These are phyloP conservation scores for Drosophila flavopinicola DNA, from an alignment of 2,888 invertebrate species.

Conservation along the genomic window DNA sequence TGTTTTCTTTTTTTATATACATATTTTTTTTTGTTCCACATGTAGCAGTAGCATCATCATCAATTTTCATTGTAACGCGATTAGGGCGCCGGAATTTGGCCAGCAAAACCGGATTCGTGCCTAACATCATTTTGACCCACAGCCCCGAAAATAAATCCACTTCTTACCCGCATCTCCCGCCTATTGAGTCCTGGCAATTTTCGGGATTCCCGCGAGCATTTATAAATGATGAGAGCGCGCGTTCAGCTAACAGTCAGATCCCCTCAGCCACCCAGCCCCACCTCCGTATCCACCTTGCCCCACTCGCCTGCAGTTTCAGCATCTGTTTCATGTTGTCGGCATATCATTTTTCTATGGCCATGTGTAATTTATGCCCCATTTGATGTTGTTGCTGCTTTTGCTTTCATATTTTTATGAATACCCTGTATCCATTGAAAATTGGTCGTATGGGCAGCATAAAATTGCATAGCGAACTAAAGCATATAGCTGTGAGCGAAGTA, in stretches of 20 bases:
- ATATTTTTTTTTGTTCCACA: conserved; percentile 7
- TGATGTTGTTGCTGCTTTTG: conserved; percentile 58
- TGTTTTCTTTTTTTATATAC: neutral
- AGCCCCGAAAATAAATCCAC: conserved; percentile 1
- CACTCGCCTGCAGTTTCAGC: conserved; percentile 26
- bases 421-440: neutral
- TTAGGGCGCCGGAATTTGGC: conserved; percentile 62
- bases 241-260: conserved; percentile 30
- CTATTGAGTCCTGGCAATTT: conserved; percentile 7
- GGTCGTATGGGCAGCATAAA: neutral
- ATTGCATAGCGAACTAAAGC: no score
- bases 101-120: conserved; percentile 62
- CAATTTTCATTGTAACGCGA: conserved; percentile 80
- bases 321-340: conserved; percentile 78
- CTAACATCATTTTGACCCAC: conserved; percentile 66
- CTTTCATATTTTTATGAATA: conserved; percentile 55
- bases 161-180: neutral
- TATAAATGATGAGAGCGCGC: conserved; percentile 75
- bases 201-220: conserved; percentile 59
- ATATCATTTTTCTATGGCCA: conserved; percentile 79
- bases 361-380: conserved; percentile 80
- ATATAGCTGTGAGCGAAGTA: no score
- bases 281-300: neutral
- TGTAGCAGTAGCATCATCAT: conserved; percentile 62
- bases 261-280: neutral